These are phyloP conservation scores for Smithornis capensis DNA, from an alignment of 2,113 vertebrate species.

Conservation along the genomic window DNA sequence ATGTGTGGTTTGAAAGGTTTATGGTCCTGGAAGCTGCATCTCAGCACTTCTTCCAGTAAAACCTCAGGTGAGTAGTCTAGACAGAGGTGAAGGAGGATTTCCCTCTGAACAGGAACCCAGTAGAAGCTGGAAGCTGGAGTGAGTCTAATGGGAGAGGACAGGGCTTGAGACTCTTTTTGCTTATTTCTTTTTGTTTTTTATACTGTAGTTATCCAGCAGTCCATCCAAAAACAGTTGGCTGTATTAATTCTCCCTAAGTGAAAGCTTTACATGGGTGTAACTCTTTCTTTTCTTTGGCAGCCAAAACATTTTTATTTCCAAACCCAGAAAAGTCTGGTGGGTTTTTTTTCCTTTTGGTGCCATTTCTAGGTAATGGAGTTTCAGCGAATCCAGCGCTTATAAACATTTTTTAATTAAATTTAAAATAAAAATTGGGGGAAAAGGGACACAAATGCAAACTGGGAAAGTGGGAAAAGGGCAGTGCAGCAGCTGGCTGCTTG, in stretches of 20 bases:
- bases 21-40: neutral
- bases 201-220: neutral
- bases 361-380: slow-evolving; percentile 14
- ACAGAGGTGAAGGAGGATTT: slow-evolving; percentile 31
- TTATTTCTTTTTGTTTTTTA: neutral
- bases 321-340: slow-evolving; percentile 14
- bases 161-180: neutral
- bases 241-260: slow-evolving; percentile 56
- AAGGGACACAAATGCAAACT: neutral
- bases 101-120: neutral
- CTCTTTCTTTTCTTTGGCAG: slow-evolving; percentile 56
- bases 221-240: slow-evolving; percentile 2
- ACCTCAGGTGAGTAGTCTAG: slow-evolving; percentile 44
- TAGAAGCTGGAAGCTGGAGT: neutral
- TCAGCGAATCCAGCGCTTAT: neutral
- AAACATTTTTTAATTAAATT: neutral
- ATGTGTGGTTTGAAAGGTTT: neutral
- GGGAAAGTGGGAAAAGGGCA: neutral
- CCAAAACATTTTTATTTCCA: slow-evolving; percentile 61
- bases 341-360: neutral
- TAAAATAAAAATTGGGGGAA: neutral
- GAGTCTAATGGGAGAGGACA: neutral
- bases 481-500: neutral
- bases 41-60: neutral
- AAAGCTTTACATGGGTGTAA: slow-evolving; percentile 55